Evolutionary conservation across 2,797 vertebrate species (phyloP).

Genomic region (Emys orbicularis): DNA sequence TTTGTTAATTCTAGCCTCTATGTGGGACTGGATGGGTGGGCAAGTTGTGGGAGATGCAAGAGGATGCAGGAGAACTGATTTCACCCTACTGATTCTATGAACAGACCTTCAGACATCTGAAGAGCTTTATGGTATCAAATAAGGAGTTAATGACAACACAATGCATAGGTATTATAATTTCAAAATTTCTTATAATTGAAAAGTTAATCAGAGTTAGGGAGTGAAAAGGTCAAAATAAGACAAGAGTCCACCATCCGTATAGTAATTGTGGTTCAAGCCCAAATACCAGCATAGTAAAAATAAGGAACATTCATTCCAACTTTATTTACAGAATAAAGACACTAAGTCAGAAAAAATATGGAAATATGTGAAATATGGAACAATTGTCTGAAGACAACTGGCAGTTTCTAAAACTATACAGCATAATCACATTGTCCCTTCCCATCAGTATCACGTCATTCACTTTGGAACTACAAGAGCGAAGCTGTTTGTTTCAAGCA

Average conservation of each 20-base stretch:
- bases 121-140: constrained; percentile 44
- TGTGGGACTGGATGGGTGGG: background rate
- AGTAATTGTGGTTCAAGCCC: constrained; percentile 42
- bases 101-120: constrained; percentile 7
- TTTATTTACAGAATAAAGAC: background rate
- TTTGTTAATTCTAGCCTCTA: no score
- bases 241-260: background rate
- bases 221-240: constrained; percentile 60
- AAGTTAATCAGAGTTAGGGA: constrained; percentile 49
- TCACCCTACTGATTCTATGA: constrained; percentile 19
- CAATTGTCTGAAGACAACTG: background rate
- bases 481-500: background rate
- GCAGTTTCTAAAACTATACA: background rate
- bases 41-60: background rate
- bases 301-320: constrained; percentile 31
- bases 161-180: constrained; percentile 53
- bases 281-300: constrained; percentile 65
- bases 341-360: background rate
- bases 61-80: background rate
- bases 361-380: background rate
- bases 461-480: background rate
- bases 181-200: constrained; percentile 63
- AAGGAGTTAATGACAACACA: constrained; percentile 28
- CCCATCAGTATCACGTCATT: background rate
- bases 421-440: background rate